phyloP scores from a whole-genome alignment of 2,888 invertebrate species.

The Andrena dorsata region DNA sequence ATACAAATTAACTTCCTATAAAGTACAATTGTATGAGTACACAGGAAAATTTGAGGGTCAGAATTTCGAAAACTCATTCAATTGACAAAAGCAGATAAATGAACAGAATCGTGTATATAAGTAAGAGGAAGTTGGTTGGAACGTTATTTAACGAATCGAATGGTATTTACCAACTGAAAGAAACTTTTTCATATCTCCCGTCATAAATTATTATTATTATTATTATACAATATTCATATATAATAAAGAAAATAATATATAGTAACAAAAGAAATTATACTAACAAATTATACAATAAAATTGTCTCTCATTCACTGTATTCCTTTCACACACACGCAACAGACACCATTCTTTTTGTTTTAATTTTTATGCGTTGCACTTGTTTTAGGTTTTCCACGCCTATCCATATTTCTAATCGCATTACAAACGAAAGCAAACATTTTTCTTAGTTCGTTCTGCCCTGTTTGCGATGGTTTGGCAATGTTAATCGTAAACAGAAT shows the following conservation, averaged over 20 bases:
- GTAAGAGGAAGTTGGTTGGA: not conserved
- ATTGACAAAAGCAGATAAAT: not conserved
- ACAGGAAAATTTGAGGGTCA: too few relatives aligned
- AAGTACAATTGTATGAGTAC: too few relatives aligned
- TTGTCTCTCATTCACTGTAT: not conserved
- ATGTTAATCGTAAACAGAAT: not conserved
- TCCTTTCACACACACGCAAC: not conserved
- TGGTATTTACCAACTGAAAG: not conserved
- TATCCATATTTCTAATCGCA: not conserved
- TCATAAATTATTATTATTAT: slow-evolving; percentile 49
- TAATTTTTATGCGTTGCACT: not conserved
- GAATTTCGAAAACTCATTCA: not conserved
- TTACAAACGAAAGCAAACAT: not conserved
- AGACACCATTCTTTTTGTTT: not conserved
- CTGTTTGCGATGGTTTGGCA: not conserved
- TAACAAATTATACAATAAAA: slow-evolving; percentile 48
- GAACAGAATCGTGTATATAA: not conserved
- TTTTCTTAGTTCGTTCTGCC: not conserved
- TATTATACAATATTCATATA: slow-evolving; percentile 44
- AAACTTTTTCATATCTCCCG: slow-evolving; percentile 10
- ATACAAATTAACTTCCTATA: too few relatives aligned
- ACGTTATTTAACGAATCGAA: not conserved
- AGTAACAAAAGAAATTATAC: slow-evolving; percentile 55
- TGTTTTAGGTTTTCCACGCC: not conserved
- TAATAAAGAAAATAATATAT: slow-evolving; percentile 50